Base-by-base conservation (phyloP, 2,888 invertebrate species). In the Mythimna pallens region DNA sequence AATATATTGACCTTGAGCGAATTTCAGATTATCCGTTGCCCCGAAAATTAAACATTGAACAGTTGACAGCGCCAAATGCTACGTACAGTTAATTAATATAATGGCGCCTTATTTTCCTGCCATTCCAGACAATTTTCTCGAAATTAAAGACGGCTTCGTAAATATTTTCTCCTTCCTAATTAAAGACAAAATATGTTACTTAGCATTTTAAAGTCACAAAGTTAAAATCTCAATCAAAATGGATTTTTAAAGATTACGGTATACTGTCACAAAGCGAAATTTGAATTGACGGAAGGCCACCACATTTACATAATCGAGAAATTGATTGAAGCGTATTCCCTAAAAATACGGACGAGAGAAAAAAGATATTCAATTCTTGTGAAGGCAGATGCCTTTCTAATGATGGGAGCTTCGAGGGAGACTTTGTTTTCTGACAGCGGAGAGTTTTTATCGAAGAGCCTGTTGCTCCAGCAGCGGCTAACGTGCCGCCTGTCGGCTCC, bases 271-370 rank as follows among this genome's bases (percentile, higher is more conserved):
- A 83, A 85, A 87, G 87, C 83, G 83, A 89, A 90, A 91, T 91
- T 89, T 86, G 87, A 89, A 91, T 89, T 89, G 93, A 90, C 90
- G 88, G 88, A 84, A 86, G 92, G 91, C 90, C 89, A 88, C 84
- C 85, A 85, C 86, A 91, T 92, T 94, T 95, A 91, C 95, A 95
- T 95, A 94, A 95, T 95, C 94, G 94, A 92, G 92, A 93, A 93
- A 95, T 95, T 95, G 95, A 95, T 95, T 95, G 95, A 92, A 92
- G 93, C 94, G 92, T 93, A 91, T 92, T 92, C 89, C 85, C 89
- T 87, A 87, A 90, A 92, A 93, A 92, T 91, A 91, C 88, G 86
- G 84, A 80, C 81, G 84, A 85, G 86, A 73, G 84, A 84, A 87
- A 86, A 86, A 91, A 92, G 89, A 91, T 92, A 89, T 89, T 94